A percentile compares a stretch with the other conserved stretches of the same genome.
phyloP scores from a whole-genome alignment of 1,140 invertebrate species.

The Araneus ventricosus region DNA sequence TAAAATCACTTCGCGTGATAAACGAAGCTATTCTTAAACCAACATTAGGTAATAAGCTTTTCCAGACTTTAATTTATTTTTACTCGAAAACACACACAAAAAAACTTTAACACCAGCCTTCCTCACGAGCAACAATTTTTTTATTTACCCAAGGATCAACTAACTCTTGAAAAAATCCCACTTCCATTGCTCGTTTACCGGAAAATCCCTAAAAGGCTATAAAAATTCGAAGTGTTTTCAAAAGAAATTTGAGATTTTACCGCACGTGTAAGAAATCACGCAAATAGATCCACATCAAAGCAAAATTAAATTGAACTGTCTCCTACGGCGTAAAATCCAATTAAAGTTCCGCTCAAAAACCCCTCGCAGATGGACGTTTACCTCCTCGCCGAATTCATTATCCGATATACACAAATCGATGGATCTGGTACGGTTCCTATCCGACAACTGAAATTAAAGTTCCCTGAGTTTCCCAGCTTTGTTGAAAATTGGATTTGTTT shows the following conservation, averaged over 20 bases:
- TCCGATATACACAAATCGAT: conserved; percentile 21
- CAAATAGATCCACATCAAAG: neutral
- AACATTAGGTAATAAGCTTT: too few relatives aligned
- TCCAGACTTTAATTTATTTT: too few relatives aligned
- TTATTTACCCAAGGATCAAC: too few relatives aligned
- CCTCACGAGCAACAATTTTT: too few relatives aligned
- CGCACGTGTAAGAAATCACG: neutral
- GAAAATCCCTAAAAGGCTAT: neutral
- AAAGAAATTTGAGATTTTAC: neutral
- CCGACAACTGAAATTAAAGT: conserved; percentile 15
- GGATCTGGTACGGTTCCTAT: neutral
- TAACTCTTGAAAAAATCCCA: too few relatives aligned
- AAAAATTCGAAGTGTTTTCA: neutral
- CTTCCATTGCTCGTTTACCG: neutral
- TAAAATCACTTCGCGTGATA: too few relatives aligned
- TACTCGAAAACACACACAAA: too few relatives aligned
- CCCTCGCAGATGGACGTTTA: neutral
- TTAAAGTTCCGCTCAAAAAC: conserved; percentile 16
- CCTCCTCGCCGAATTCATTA: conserved; percentile 1
- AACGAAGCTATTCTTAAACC: too few relatives aligned
- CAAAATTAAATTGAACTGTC: conserved; percentile 8
- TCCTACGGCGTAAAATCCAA: conserved; percentile 39
- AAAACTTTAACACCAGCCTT: too few relatives aligned
- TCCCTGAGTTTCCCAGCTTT: neutral
- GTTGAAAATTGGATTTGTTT: conserved; percentile 39